These are phyloP conservation scores for Mastacembelus armatus DNA, from an alignment of 2,797 vertebrate species.

Conservation along the genomic window DNA sequence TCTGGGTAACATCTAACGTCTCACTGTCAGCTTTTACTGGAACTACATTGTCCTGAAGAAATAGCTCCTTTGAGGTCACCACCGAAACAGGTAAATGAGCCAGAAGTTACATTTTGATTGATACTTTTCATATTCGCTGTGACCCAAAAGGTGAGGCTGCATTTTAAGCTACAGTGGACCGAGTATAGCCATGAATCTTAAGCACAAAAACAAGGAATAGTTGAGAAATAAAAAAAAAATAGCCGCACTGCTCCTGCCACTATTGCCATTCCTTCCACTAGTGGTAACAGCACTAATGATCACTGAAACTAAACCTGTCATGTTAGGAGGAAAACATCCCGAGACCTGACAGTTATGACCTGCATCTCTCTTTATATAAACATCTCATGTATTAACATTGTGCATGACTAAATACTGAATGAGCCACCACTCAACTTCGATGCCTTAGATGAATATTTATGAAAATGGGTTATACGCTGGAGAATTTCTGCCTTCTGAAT, in stretches of 20 bases:
- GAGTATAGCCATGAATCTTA: conserved; percentile 2
- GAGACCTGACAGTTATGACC: conserved; percentile 29
- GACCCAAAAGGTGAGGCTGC: too few species aligned
- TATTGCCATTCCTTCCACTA: not conserved
- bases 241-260: not conserved
- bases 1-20: not conserved
- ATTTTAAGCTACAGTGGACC: not conserved
- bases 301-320: conserved; percentile 12
- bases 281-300: conserved; percentile 14
- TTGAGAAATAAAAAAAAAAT: not conserved
- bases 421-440: conserved; percentile 47
- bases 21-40: not conserved
- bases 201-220: not conserved
- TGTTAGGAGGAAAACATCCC: conserved; percentile 35
- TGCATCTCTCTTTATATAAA: conserved; percentile 38
- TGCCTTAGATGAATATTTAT: conserved; percentile 66
- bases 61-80: not conserved
- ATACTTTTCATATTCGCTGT: too few species aligned
- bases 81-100: too few species aligned
- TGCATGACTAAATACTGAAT: conserved; percentile 53
- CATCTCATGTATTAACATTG: conserved; percentile 37
- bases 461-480: conserved; percentile 30
- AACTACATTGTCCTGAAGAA: not conserved
- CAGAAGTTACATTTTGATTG: too few species aligned
- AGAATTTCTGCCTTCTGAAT: conserved; percentile 47